phyloP scores from a whole-genome alignment of 2,113 vertebrate genomes.

The Rhadina sibilatrix region DNA sequence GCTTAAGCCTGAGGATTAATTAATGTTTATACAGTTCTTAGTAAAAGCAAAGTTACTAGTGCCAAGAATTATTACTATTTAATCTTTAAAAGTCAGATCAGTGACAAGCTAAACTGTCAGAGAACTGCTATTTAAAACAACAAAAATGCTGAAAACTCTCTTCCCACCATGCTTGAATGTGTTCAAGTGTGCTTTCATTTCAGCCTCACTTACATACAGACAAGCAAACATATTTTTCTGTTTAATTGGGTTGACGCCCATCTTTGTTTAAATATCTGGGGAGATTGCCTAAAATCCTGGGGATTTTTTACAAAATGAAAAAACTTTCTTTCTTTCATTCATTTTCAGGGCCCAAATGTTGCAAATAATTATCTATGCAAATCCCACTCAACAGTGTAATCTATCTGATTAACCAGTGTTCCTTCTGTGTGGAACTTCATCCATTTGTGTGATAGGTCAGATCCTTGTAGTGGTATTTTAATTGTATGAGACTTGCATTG shows the following conservation, averaged over 20 bases:
- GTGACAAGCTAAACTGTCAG: constrained; percentile 49
- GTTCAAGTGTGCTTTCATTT: not conserved
- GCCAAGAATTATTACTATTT: constrained; percentile 57
- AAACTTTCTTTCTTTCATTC: not conserved
- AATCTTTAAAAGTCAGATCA: constrained; percentile 54
- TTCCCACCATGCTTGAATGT: not conserved
- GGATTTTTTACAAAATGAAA: not conserved
- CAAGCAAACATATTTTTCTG: not conserved
- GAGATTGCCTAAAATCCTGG: not conserved
- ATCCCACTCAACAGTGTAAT: not conserved
- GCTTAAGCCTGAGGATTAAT: constrained; percentile 62
- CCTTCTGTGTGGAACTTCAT: not conserved
- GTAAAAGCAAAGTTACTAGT: constrained; percentile 27
- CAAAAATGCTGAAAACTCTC: not conserved
- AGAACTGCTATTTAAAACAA: constrained; percentile 24
- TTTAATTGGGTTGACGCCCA: not conserved
- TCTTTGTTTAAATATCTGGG: not conserved
- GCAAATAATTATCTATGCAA: not conserved
- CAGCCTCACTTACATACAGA: not conserved
- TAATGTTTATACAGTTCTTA: constrained; percentile 62
- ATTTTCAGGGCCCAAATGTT: not conserved
- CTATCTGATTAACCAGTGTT: not conserved
- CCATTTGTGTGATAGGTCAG: not conserved
- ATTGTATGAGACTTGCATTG: not conserved
- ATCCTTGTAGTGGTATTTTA: not conserved